These are phyloP conservation scores for Apis dorsata DNA, from an alignment of 1,140 invertebrate species.

Conservation along the genomic window DNA sequence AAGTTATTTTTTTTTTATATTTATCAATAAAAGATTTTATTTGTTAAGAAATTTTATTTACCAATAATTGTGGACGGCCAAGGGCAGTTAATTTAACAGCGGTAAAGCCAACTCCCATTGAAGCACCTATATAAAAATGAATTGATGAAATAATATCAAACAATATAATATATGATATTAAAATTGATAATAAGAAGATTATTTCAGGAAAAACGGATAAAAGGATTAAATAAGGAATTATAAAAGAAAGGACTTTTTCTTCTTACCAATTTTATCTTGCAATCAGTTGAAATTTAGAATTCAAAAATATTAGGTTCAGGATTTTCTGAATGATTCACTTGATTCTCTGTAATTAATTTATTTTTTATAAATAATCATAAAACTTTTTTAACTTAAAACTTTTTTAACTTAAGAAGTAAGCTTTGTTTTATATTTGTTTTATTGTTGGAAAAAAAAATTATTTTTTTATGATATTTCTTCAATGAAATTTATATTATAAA, in stretches of 20 bases:
- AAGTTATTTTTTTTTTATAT: background rate
- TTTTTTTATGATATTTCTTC: too few species aligned
- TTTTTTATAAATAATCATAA: too few species aligned
- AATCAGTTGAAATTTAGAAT: constrained; percentile 26
- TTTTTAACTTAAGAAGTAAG: background rate
- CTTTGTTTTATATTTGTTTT: too few species aligned
- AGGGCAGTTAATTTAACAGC: constrained; percentile 98
- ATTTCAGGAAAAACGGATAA: background rate
- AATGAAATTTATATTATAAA: background rate
- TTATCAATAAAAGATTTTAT: background rate
- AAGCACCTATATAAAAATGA: constrained; percentile 86
- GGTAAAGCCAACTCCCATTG: constrained; percentile 96
- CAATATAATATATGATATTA: background rate
- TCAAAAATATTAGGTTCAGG: constrained; percentile 49
- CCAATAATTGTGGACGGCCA: constrained; percentile 96
- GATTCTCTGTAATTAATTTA: too few species aligned
- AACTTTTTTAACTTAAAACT: too few species aligned
- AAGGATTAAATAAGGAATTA: background rate
- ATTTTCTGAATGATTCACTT: too few species aligned
- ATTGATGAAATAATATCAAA: constrained; percentile 4
- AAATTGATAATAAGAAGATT: background rate
- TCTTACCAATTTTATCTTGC: constrained; percentile 62
- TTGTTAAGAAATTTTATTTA: constrained; percentile 73
- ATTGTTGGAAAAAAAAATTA: too few species aligned
- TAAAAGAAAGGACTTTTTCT: background rate